Conservation (phyloP, 23 tunicate species). For the Aplidium turbinatum region DNA sequence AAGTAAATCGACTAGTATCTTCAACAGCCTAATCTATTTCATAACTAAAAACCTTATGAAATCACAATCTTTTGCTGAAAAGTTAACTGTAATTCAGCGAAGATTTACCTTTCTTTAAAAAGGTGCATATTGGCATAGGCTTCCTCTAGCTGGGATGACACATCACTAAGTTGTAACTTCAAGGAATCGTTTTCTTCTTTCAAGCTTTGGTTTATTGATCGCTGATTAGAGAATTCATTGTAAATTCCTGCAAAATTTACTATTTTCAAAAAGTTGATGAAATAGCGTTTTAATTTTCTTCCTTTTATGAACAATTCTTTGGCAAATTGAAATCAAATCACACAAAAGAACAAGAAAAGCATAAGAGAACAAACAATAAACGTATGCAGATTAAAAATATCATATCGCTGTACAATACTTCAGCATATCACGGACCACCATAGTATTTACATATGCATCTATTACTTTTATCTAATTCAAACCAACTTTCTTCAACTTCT, state of each 20-base stretch:
- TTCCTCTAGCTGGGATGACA: conserved; percentile 22
- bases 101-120: conserved; percentile 20
- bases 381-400: too few species aligned
- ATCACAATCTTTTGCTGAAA: background rate
- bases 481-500: conserved; percentile 14
- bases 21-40: too few species aligned
- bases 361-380: background rate
- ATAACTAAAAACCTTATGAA: too few species aligned
- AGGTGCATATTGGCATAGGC: conserved; percentile 8
- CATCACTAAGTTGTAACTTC: conserved; percentile 12
- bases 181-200: conserved; percentile 18
- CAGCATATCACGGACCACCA: too few species aligned
- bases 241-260: background rate
- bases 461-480: background rate
- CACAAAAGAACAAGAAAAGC: background rate
- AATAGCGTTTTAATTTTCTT: too few species aligned
- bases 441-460: too few species aligned
- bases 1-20: too few species aligned
- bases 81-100: background rate
- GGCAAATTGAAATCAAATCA: background rate
- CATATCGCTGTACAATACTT: too few species aligned
- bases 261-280: background rate
- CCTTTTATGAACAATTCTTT: too few species aligned
- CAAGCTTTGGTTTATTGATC: background rate
- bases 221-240: conserved; percentile 3